Evolutionary conservation across 2,797 vertebrate genomes (phyloP).

Genomic region (Rousettus madagascariensis): DNA sequence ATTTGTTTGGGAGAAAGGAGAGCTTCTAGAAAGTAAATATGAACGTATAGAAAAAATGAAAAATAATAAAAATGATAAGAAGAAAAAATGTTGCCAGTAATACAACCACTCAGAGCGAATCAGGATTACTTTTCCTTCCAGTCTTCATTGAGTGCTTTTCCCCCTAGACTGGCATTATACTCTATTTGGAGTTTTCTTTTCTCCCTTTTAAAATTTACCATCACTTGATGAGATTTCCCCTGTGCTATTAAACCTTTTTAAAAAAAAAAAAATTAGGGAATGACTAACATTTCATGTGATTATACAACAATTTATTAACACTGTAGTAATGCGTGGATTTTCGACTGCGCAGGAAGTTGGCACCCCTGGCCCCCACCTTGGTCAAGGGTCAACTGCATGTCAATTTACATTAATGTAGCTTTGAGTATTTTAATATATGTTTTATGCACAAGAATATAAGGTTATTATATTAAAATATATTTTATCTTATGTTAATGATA

Average conservation of each 20-base stretch:
- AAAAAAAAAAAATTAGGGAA: neutral
- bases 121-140: neutral
- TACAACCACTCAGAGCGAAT: neutral
- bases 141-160: neutral
- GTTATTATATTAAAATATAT: too few relatives aligned
- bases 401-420: neutral
- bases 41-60: neutral
- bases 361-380: neutral
- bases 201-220: neutral
- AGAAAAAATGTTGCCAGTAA: neutral
- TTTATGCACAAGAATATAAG: too few relatives aligned
- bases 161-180: neutral
- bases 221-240: neutral
- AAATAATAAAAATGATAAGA: neutral
- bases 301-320: neutral
- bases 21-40: neutral
- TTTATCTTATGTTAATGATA: too few relatives aligned
- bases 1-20: neutral
- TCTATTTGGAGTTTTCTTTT: slow-evolving; percentile 7
- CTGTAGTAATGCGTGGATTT: neutral
- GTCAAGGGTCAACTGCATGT: neutral
- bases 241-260: neutral
- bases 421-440: neutral
- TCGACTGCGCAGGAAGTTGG: rapidly evolving
- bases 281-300: neutral